Conservation (phyloP, 2,113 vertebrate species). For the Pithys albifrons region DNA sequence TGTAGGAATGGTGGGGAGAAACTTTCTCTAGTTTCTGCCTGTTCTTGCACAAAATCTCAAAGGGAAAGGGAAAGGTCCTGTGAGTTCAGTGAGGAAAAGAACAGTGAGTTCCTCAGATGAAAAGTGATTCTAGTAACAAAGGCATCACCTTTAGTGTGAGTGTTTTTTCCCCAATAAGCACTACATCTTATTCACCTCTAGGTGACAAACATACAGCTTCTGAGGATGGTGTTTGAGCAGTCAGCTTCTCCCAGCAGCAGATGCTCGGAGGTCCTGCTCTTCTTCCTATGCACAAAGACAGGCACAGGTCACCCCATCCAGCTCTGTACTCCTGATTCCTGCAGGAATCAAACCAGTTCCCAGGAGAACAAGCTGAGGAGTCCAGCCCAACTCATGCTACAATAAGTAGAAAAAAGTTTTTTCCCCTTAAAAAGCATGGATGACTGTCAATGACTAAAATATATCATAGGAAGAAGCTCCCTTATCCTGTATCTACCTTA, state of each 20-base stretch:
- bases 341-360: not conserved
- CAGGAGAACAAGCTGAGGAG: not conserved
- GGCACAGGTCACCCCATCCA: accelerated
- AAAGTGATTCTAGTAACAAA: not conserved
- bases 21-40: not conserved
- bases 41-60: not conserved
- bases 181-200: not conserved
- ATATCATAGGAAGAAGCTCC: not conserved
- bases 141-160: not conserved
- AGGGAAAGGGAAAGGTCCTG: not conserved
- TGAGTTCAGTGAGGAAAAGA: not conserved
- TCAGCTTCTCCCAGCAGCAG: not conserved
- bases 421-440: not conserved
- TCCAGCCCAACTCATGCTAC: not conserved
- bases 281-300: not conserved
- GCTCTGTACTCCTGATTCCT: not conserved
- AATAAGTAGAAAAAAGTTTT: not conserved
- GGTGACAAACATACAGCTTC: not conserved
- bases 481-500: not conserved
- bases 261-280: not conserved
- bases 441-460: not conserved
- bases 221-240: not conserved
- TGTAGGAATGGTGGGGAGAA: not conserved
- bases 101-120: not conserved
- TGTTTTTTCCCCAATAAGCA: not conserved